Evolutionary conservation across 2,888 invertebrate species (phyloP), one percentile per base, ranked within the genome.

Genomic region (Hypercompe scribonia): DNA sequence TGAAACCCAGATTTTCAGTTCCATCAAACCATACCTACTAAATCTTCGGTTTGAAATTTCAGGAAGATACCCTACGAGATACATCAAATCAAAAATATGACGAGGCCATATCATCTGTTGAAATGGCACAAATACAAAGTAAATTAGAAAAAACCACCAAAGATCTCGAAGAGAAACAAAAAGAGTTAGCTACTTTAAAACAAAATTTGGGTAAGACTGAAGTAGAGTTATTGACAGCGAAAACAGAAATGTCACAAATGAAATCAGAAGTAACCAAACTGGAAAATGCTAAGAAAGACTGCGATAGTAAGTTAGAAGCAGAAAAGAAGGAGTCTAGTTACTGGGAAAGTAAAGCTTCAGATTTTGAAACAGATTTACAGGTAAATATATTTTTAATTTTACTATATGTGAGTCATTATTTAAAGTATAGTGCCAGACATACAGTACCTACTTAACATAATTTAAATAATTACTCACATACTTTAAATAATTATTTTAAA

Each of bases 311-410:
- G 81, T 93, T 96, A 76, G 96, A 96, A 90, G 92, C 95, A 50
- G 96, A 96, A 81, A 96, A 95, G 84, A 97, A 97, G 84, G 97
- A 97, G 80, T 96, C 96, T 36, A 93, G 95, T 66, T 97, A 97
- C 77, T 96, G 97, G 92, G 97, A 97, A 87, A 96, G 96, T 66
- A 97, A 97, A 88, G 92, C 96, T 21, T 93, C 95, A 0, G 97
- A 97, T 83, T 88, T 97, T 61, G 97, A 97, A 82, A 94, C 93
- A 64, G 97, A 97, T 84, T 87, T 97, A 68, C 96, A 96, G 91
- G 96, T 96, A 91, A 72, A 28, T 18, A 39, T 33, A 46, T 34
- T 18, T 13, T 33, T 5, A 34, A 46, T 21, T 68, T 61, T 39
- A 39, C 7, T 28, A 13, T 15, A 58, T 3, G 28, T 3, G 24